Evolutionary conservation across 1,140 invertebrate genomes (phyloP).

Genomic region (Cyclargus thomasi): DNA sequence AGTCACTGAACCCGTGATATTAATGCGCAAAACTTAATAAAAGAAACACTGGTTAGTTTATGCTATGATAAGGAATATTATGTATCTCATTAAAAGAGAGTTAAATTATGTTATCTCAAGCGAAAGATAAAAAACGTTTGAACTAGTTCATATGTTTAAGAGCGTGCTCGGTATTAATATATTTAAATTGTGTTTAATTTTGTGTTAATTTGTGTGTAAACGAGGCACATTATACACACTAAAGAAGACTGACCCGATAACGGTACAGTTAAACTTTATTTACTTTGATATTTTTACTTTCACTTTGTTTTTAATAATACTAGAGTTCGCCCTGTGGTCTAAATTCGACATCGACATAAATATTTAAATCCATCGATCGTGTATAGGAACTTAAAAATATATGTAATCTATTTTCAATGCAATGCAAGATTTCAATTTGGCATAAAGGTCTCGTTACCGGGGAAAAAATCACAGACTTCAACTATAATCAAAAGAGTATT

Average conservation of each 20-base stretch:
- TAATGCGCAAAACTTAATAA: not conserved
- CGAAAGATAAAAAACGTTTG: not conserved
- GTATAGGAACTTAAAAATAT: no score
- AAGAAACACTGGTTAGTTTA: not conserved
- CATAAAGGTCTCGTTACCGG: no score
- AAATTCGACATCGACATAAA: no score
- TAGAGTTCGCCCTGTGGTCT: no score
- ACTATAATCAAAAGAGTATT: no score
- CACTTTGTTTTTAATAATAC: not conserved
- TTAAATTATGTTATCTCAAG: not conserved
- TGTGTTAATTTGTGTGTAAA: not conserved
- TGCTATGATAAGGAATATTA: not conserved
- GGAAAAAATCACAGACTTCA: no score
- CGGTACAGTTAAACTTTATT: not conserved
- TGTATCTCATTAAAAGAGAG: no score
- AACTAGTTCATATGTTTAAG: not conserved
- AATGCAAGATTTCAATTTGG: no score
- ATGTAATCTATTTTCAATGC: no score
- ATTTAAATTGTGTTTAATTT: not conserved
- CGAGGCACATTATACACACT: not conserved
- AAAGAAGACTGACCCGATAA: not conserved
- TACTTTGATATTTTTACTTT: not conserved
- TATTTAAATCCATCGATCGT: no score
- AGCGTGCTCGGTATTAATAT: not conserved
- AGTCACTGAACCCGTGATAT: not conserved